Evolutionary conservation across 2,113 vertebrate genomes (phyloP).

Genomic region (Vulpes ferrilata): DNA sequence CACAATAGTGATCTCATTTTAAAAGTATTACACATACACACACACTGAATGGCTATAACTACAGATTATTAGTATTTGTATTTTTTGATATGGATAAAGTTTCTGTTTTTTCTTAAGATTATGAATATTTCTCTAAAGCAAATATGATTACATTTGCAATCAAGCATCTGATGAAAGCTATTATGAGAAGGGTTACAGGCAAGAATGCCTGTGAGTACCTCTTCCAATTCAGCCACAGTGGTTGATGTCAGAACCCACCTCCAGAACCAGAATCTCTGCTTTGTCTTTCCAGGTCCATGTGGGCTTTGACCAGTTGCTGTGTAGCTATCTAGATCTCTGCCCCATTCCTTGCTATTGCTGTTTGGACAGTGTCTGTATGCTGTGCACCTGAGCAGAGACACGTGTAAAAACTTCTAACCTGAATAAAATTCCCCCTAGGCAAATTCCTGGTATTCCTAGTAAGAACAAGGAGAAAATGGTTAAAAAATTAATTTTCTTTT

Average conservation of each 20-base stretch:
- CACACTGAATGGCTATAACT: not conserved
- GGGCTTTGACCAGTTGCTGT: not conserved
- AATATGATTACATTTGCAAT: not conserved
- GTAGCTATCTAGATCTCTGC: not conserved
- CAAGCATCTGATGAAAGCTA: not conserved
- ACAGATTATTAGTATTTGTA: not conserved
- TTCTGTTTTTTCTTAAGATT: conserved; percentile 40
- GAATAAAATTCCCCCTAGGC: not conserved
- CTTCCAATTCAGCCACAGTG: too few relatives aligned
- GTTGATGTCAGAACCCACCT: too few relatives aligned
- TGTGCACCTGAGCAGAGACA: not conserved
- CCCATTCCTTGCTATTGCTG: not conserved
- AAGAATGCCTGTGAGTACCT: not conserved
- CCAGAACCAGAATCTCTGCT: not conserved
- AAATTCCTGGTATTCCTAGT: not conserved
- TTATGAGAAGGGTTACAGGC: not conserved
- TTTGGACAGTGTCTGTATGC: not conserved
- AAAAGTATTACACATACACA: not conserved
- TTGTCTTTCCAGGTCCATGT: not conserved
- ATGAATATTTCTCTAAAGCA: conserved; percentile 38
- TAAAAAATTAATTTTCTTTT: conserved; percentile 52
- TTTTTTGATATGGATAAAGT: conserved; percentile 28
- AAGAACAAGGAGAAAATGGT: not conserved
- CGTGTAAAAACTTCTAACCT: not conserved
- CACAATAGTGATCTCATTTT: not conserved